Evolutionary conservation across 2,888 invertebrate species (phyloP), one percentile per base, ranked within the genome.

Genomic region (Cerceris rybyensis): DNA sequence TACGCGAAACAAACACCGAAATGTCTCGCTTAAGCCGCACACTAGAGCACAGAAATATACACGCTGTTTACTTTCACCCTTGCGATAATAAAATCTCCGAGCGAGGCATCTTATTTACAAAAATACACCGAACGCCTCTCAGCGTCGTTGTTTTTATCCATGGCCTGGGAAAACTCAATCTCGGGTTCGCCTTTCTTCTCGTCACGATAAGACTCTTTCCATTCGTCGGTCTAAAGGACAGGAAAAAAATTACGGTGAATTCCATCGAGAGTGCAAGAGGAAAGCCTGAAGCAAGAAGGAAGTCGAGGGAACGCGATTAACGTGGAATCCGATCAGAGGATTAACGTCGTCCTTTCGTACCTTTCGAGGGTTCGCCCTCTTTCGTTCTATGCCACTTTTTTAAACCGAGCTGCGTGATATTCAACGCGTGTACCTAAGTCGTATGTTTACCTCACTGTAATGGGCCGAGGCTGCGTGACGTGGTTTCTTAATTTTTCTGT

Each of bases 401-500:
- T 54, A 65, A 77, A 73, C 42, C 58, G 28, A 59, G 42, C 75
- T 49, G 42, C 49, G 75, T 65, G 68, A 84, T 88, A 88, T 88
- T 88, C 88, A 49, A 69, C 72, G 80, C 84, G 86, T 85, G 88
- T 83, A 83, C 85, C 75, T 66, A 76, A 80, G 80, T 84, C 86
- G 85, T 86, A 81, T 87, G 86, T 87, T 87, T 87, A 86, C 86
- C 84, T 79, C 82, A 76, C 79, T 78, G 88, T 88, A 89, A 90
- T 88, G 87, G 87, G 78, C 28, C 80, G 75, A 70, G 70, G 65
- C 79, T 85, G 86, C 89, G 90, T 90, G 90, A 87, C 83, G 78
- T 55, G 89, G 74, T 86, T 89, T 87, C 87, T 88, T 89, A 90
- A 90, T 88, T 89, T 87, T 75, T 66, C 76, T 69, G 79, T 81